Conservation (phyloP, 2,797 vertebrate genomes). For the Lithobates pipiens region DNA sequence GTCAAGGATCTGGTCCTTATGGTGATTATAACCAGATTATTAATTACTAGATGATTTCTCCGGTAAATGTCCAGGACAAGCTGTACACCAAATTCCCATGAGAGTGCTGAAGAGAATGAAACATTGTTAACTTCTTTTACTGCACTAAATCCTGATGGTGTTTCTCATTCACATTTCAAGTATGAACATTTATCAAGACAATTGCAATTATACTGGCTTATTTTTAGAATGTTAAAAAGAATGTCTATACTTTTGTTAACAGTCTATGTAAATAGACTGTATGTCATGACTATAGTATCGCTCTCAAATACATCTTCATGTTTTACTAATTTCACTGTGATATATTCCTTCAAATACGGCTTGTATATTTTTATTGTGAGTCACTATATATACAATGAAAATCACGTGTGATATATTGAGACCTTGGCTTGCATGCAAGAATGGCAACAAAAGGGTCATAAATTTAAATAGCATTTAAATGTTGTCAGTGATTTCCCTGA, state of each 20-base stretch:
- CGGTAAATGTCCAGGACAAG: not conserved
- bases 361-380: constrained; percentile 46
- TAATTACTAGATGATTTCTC: not conserved
- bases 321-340: constrained; percentile 42
- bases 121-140: not conserved
- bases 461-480: constrained; percentile 56
- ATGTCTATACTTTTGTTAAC: constrained; percentile 24
- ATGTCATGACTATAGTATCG: constrained; percentile 16
- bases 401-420: constrained; percentile 44
- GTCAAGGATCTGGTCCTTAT: not conserved
- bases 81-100: not conserved
- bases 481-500: constrained; percentile 53
- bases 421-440: constrained; percentile 50
- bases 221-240: constrained; percentile 31
- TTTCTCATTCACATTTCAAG: not conserved
- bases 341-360: constrained; percentile 27
- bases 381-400: constrained; percentile 46
- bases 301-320: constrained; percentile 36
- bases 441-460: constrained; percentile 52
- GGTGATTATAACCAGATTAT: not conserved
- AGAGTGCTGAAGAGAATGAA: not conserved
- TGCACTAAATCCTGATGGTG: not conserved
- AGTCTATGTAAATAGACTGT: constrained; percentile 38
- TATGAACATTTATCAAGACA: not conserved
- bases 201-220: not conserved